Conservation (phyloP, 92 coral and sea anemone genomes). For the Plumapathes pennacea region DNA sequence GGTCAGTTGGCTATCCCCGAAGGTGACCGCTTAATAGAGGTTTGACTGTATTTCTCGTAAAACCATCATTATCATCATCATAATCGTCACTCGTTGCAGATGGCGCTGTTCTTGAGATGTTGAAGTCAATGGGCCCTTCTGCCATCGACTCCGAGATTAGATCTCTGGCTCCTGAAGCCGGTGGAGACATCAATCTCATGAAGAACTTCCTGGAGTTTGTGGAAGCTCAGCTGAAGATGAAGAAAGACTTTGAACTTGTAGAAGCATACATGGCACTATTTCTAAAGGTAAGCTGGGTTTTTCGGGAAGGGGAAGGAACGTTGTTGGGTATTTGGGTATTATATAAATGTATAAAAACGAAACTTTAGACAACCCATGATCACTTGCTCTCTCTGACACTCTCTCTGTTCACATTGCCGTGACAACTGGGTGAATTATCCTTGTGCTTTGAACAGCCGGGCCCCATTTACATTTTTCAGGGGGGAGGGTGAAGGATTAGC, state of each 20-base stretch:
- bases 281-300: constrained; percentile 88
- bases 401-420: no score
- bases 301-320: no score
- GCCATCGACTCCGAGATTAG: constrained; percentile 88
- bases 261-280: constrained; percentile 89
- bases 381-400: not conserved
- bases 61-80: no score
- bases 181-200: constrained; percentile 79
- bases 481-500: no score
- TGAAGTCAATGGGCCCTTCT: constrained; percentile 88
- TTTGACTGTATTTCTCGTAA: no score
- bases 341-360: not conserved
- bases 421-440: no score
- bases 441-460: no score
- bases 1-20: no score
- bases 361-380: not conserved
- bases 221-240: constrained; percentile 59
- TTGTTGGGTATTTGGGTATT: no score
- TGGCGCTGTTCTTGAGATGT: constrained; percentile 55
- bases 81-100: constrained; percentile 28
- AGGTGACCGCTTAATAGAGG: no score
- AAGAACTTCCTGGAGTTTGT: constrained; percentile 79
- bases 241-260: constrained; percentile 83
- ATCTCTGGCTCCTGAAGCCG: constrained; percentile 82
- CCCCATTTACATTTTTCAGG: no score